Evolutionary conservation across 1,140 invertebrate species (phyloP).

Genomic region (Saxidomus purpurata): DNA sequence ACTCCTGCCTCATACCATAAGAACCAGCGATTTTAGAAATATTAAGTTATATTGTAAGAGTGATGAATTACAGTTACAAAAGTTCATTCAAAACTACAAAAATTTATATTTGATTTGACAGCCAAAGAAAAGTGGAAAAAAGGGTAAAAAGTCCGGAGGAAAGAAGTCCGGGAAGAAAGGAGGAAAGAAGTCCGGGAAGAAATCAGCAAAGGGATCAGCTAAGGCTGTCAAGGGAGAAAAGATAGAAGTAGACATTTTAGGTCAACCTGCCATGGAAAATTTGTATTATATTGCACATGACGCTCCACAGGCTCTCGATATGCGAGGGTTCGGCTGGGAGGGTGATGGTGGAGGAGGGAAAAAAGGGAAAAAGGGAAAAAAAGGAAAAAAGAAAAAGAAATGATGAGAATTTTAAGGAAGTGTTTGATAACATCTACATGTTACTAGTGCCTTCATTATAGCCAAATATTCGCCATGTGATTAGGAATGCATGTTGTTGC

Average conservation of each 20-base stretch:
- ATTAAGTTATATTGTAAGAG: too few relatives aligned
- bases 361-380: slow-evolving; percentile 74
- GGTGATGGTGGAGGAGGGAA: slow-evolving; percentile 59
- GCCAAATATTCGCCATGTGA: background rate
- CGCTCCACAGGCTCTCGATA: slow-evolving; percentile 78
- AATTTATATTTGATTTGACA: slow-evolving; percentile 46
- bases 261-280: slow-evolving; percentile 81
- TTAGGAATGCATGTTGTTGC: background rate
- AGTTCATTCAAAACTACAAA: too few relatives aligned
- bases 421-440: background rate
- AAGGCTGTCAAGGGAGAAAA: slow-evolving; percentile 77
- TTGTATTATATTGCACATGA: slow-evolving; percentile 84
- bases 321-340: slow-evolving; percentile 80
- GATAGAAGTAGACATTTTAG: slow-evolving; percentile 78
- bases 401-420: slow-evolving; percentile 18
- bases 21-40: too few relatives aligned
- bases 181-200: slow-evolving; percentile 78
- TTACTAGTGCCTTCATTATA: slow-evolving; percentile 37
- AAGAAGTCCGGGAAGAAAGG: slow-evolving; percentile 81
- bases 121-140: slow-evolving; percentile 77
- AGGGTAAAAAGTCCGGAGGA: slow-evolving; percentile 78
- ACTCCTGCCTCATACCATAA: too few relatives aligned
- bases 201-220: slow-evolving; percentile 72
- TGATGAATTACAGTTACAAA: too few relatives aligned
- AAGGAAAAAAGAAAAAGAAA: slow-evolving; percentile 76